Percentiles rank a stretch among this genome's conserved stretches.
These are phyloP conservation scores for Mastacembelus armatus DNA, from an alignment of 2,797 vertebrate genomes.

Conservation along the genomic window DNA sequence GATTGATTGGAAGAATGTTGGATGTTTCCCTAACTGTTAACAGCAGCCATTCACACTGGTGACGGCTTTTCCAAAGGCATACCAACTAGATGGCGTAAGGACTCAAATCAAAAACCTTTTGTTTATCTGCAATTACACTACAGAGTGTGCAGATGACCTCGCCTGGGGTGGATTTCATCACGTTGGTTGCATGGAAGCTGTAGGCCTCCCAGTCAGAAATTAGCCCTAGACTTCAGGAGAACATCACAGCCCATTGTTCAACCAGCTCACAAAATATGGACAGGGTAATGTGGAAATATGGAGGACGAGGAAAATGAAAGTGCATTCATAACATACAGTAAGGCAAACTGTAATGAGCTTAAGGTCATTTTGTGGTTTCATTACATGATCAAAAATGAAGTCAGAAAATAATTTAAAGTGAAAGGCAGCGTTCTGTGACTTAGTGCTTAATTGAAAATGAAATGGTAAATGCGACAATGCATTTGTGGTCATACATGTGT, in stretches of 20 bases:
- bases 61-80: conserved; percentile 64
- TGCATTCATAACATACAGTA: conserved; percentile 40
- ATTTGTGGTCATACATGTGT: conserved; percentile 66
- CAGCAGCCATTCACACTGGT: conserved; percentile 61
- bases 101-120: conserved; percentile 68
- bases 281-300: conserved; percentile 55
- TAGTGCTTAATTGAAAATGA: conserved; percentile 64
- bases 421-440: conserved; percentile 59
- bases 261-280: conserved; percentile 55
- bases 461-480: conserved; percentile 69
- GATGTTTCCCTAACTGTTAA: conserved; percentile 80
- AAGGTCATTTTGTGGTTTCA: conserved; percentile 52
- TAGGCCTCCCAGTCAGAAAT: conserved; percentile 47
- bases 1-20: conserved; percentile 80
- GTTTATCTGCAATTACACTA: conserved; percentile 70
- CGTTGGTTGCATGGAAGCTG: conserved; percentile 33
- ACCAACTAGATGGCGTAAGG: conserved; percentile 69
- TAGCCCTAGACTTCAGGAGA: conserved; percentile 40
- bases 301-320: conserved; percentile 51
- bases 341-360: conserved; percentile 60
- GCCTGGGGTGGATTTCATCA: conserved; percentile 67
- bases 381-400: conserved; percentile 64
- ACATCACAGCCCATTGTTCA: conserved; percentile 39
- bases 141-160: conserved; percentile 61
- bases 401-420: conserved; percentile 57